Evolutionary conservation across 2,113 vertebrate genomes (phyloP).

Genomic region (Callipepla squamata): DNA sequence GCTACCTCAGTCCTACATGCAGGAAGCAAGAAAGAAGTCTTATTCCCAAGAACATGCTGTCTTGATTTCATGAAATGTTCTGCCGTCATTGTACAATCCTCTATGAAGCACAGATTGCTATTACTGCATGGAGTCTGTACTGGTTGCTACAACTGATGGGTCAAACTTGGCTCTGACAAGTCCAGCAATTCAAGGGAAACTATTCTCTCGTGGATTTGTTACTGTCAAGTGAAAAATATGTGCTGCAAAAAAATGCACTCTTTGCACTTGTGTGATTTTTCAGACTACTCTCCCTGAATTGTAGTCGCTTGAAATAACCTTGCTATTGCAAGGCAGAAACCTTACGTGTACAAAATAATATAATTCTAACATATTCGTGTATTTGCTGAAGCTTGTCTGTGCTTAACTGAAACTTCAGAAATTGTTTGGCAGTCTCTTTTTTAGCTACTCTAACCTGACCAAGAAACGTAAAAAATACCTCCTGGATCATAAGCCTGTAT

Average conservation of each 20-base stretch:
- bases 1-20: not conserved
- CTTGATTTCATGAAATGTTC: not conserved
- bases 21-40: not conserved
- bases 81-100: not conserved
- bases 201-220: not conserved
- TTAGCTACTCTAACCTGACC: not conserved
- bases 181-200: not conserved
- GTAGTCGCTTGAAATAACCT: no score
- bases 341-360: not conserved
- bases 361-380: not conserved
- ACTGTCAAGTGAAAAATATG: not conserved
- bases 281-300: not conserved
- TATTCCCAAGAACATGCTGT: not conserved
- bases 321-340: not conserved
- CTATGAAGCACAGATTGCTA: not conserved
- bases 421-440: not conserved
- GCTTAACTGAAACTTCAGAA: not conserved
- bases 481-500: not conserved
- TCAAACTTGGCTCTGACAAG: not conserved
- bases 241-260: not conserved
- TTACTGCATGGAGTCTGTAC: not conserved
- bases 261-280: not conserved
- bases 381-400: not conserved
- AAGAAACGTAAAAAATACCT: not conserved
- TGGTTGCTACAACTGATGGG: accelerated